Evolutionary conservation across 2,113 vertebrate species (phyloP), one percentile per base, ranked within the genome.

Genomic region (Natator depressus): DNA sequence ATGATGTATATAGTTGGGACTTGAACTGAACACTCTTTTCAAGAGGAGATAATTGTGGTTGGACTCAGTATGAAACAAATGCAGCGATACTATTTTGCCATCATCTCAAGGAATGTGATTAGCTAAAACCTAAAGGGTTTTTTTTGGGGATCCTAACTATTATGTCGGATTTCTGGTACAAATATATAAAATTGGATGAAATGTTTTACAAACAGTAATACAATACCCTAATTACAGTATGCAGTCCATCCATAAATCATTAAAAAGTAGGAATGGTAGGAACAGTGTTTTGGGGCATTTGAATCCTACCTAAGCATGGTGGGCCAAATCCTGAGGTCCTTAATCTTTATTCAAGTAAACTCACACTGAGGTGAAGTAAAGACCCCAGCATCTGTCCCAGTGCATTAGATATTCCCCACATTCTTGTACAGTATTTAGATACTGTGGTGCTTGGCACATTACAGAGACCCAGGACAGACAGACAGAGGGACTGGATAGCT

Each of bases 41-140:
- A 91, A 76, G 53, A 88, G 84, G 91, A 83, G 96, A 95, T 81
- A 94, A 85, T 76, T 97, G 57, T 84, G 76, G 97, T 46, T 6
- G 4, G 94, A 69, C 27, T 76, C 80, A n/a, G 89, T 94, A 93
- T 88, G 81, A 90, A 95, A 90, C 79, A 96, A 87, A 95, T 95
- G 65, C 55, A 94, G 72, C 20, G 54, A 31, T 53, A 80, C 22
- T 82, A 82, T 91, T 85, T 95, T 88, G 38, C 31, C 93, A 95
- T 82, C 95, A 88, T 91, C 92, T 85, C 87, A 88, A n/a, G 38
- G 47, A 95, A 86, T 90, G 27, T 38, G 91, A 95, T 91, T 93
- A 94, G 3, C 59, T 93, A 80, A 97, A 95, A 91, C 80, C 11
- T 94, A 88, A 95, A 89, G 38, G 12, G 10, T 10, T 57, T 57